A percentile compares a stretch with the other conserved stretches of the same genome.
Conservation (phyloP, 2,888 invertebrate species). For the Scaeva pyrastri region DNA sequence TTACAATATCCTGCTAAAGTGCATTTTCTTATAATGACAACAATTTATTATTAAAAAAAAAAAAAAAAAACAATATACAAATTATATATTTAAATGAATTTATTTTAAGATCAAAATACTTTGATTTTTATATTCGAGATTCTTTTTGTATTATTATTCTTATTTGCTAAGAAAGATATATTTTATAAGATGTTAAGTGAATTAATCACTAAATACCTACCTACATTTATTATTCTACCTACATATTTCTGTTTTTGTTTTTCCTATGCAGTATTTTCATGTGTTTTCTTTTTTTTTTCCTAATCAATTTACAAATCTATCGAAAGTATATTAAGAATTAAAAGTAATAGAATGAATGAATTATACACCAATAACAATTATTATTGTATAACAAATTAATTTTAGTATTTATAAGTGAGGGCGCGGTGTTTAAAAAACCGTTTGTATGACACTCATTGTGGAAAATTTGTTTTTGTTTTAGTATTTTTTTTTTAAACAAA, state of each 20-base stretch:
- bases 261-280: conserved; percentile 60
- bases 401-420: conserved; percentile 52
- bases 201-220: conserved; percentile 40
- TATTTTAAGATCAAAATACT: conserved; percentile 52
- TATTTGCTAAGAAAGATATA: conserved; percentile 54
- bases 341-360: conserved; percentile 62
- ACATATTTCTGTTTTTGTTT: conserved; percentile 8
- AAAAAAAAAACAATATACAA: not conserved
- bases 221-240: conserved; percentile 1
- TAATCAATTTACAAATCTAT: conserved; percentile 45
- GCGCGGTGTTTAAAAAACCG: conserved; percentile 38
- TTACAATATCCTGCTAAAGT: conserved; percentile 53
- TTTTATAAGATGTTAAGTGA: conserved; percentile 54
- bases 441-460: conserved; percentile 38
- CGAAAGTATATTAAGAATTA: conserved; percentile 52
- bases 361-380: conserved; percentile 59
- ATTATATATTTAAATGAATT: conserved; percentile 46
- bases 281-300: not conserved
- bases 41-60: not conserved
- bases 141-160: conserved; percentile 32
- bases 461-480: conserved; percentile 34
- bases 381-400: conserved; percentile 57
- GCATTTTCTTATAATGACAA: conserved; percentile 46
- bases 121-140: conserved; percentile 63
- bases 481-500: conserved; percentile 53